phyloP scores from a whole-genome alignment of 2,797 vertebrate species.

The Florisuga fusca region DNA sequence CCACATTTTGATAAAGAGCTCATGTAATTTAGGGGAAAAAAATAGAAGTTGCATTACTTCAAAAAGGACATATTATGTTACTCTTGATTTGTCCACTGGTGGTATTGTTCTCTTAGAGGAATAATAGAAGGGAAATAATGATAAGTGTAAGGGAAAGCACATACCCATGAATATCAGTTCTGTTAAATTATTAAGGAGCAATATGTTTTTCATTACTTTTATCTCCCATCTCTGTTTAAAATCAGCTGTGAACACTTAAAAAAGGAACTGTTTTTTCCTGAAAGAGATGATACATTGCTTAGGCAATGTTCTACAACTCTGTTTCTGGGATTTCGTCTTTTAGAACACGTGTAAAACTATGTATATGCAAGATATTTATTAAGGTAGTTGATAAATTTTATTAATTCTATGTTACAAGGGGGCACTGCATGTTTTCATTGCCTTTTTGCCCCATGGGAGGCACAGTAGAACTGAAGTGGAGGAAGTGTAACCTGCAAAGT shows the following conservation, averaged over 20 bases:
- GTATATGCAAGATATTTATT: neutral
- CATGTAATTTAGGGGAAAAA: neutral
- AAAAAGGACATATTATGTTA: neutral
- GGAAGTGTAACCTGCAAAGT: neutral
- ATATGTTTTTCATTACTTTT: neutral
- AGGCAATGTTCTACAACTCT: neutral
- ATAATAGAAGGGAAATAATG: neutral
- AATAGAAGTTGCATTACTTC: neutral
- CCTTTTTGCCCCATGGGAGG: neutral
- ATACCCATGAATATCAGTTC: neutral
- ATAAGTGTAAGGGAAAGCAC: neutral
- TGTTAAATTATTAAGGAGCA: neutral
- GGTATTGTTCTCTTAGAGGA: neutral
- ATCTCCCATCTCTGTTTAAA: neutral
- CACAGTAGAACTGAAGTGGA: neutral
- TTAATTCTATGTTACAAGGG: neutral
- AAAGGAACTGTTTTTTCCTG: neutral
- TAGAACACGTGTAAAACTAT: neutral
- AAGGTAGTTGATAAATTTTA: neutral
- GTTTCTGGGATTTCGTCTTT: conserved; percentile 1
- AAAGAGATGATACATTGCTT: neutral
- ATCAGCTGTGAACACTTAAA: neutral
- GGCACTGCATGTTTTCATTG: neutral
- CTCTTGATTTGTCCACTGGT: neutral
- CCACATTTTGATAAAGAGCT: neutral